phyloP scores from a whole-genome alignment of 1,140 invertebrate genomes.

The silkworm (Bombyx mori) region ASM3026992v2 NC_085116.1:10790501-10791000 shows the following conservation, averaged over 20 bases:
- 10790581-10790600: slow-evolving; percentile 11
- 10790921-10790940: too few relatives aligned
- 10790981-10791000: too few relatives aligned
- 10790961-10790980: too few relatives aligned
- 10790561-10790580: too few relatives aligned
- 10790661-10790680: slow-evolving; percentile 28
- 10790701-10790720: slow-evolving; percentile 38
- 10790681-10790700: slow-evolving; percentile 33
- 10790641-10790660: slow-evolving; percentile 21
- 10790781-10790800: slow-evolving; percentile 24
- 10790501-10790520: too few relatives aligned
- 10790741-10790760: slow-evolving; percentile 37
- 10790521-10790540: too few relatives aligned
- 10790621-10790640: slow-evolving; percentile 46
- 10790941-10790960: too few relatives aligned
- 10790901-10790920: too few relatives aligned
- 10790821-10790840: not conserved
- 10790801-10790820: slow-evolving; percentile 22
- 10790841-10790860: too few relatives aligned
- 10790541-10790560: too few relatives aligned
- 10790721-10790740: slow-evolving; percentile 47
- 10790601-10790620: slow-evolving; percentile 28
- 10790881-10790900: too few relatives aligned
- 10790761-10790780: slow-evolving; percentile 32
- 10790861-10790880: too few relatives aligned